Percentiles rank a stretch among this genome's conserved stretches.
These are phyloP conservation scores for Pelodiscus sinensis DNA, from an alignment of 2,113 vertebrate genomes.

Conservation along the genomic window DNA sequence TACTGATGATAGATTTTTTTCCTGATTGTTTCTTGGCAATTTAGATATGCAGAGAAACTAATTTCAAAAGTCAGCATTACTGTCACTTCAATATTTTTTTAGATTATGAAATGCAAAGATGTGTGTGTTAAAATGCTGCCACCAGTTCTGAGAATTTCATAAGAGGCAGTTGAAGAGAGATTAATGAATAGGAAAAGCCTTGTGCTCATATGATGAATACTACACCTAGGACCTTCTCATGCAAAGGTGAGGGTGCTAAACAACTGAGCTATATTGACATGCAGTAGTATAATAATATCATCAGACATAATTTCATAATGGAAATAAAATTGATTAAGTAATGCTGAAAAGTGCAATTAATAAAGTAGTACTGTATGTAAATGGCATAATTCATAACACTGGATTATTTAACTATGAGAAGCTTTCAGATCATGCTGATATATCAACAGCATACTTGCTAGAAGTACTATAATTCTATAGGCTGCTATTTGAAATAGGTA, in stretches of 20 bases:
- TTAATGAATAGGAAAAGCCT: background rate
- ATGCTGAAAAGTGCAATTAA: background rate
- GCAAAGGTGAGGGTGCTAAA: rapidly evolving
- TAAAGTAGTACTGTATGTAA: background rate
- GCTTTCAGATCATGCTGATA: background rate
- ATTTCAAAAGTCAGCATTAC: background rate
- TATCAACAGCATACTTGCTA: conserved; percentile 2
- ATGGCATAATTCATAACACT: background rate
- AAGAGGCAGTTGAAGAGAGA: conserved; percentile 15
- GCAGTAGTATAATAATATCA: conserved; percentile 8
- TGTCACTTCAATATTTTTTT: background rate
- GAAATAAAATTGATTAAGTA: background rate
- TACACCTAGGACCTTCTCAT: background rate
- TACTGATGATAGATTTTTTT: background rate
- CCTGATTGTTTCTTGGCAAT: background rate
- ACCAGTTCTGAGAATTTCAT: background rate
- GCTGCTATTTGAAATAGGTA: conserved; percentile 74
- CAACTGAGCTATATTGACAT: background rate
- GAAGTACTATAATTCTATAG: background rate
- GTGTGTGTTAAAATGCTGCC: background rate
- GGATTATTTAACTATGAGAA: background rate
- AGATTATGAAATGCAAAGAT: background rate
- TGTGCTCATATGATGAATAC: background rate
- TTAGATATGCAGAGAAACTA: background rate
- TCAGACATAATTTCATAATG: background rate